phyloP scores from a whole-genome alignment of 2,113 vertebrate species.

The Dipodomys merriami region DNA sequence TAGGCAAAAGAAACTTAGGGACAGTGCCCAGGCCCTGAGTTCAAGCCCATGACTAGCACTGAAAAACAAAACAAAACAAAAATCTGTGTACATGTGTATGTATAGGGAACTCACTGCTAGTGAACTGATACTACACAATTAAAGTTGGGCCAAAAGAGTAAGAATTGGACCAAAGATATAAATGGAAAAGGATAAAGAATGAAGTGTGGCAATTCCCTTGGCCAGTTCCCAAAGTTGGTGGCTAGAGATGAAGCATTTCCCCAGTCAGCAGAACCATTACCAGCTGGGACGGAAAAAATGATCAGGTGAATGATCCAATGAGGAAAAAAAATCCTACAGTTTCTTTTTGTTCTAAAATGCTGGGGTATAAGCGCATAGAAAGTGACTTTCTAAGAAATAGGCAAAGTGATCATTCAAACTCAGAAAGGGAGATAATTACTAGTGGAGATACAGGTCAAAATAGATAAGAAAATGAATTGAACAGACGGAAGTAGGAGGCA shows the following conservation, averaged over 20 bases:
- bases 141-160: background rate
- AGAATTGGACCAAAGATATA: background rate
- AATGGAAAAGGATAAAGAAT: background rate
- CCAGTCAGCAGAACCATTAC: background rate
- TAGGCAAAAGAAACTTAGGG: too few species aligned
- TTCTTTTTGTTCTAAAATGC: background rate
- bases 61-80: too few species aligned
- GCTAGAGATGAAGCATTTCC: background rate
- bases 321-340: background rate
- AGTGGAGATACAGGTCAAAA: conserved; percentile 9
- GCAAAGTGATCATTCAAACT: background rate
- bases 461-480: background rate
- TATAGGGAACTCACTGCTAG: background rate
- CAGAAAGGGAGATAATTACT: background rate
- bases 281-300: background rate
- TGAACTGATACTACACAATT: conserved; percentile 36
- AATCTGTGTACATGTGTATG: background rate
- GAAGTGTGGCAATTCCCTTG: background rate
- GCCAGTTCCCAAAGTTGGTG: conserved; percentile 7
- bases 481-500: background rate
- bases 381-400: background rate
- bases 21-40: too few species aligned
- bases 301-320: background rate
- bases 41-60: too few species aligned
- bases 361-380: background rate